Evolutionary conservation across 2,113 vertebrate species (phyloP).

Genomic region (Pterocles gutturalis): DNA sequence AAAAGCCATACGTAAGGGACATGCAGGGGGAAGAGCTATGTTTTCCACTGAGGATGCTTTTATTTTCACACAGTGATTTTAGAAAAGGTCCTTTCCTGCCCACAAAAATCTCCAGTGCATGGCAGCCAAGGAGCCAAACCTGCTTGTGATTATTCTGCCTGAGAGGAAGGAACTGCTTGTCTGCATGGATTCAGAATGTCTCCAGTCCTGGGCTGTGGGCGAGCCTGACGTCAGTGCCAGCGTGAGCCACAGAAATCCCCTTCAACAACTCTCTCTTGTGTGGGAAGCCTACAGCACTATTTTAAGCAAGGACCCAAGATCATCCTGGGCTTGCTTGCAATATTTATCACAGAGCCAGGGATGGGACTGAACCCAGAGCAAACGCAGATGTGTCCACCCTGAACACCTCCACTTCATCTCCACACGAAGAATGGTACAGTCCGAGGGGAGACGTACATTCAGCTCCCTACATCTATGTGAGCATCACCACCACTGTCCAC

Average conservation of each 20-base stretch:
- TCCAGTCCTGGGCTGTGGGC: background rate
- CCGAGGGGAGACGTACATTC: fast-evolving
- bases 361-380: background rate
- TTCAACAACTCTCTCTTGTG: background rate
- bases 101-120: background rate
- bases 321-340: background rate
- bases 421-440: fast-evolving
- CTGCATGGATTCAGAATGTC: background rate
- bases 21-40: background rate
- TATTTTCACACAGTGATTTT: background rate
- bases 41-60: background rate
- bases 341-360: background rate
- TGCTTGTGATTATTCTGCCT: background rate
- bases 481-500: no score
- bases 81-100: background rate
- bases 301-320: constrained; percentile 17
- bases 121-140: background rate
- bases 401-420: fast-evolving
- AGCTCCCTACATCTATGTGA: background rate
- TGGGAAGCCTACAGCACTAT: constrained; percentile 3
- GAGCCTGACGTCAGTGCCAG: background rate
- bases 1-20: background rate
- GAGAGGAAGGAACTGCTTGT: background rate
- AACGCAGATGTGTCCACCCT: background rate
- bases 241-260: background rate